phyloP scores from a whole-genome alignment of 2,797 vertebrate genomes.

The Trichosurus vulpecula region DNA sequence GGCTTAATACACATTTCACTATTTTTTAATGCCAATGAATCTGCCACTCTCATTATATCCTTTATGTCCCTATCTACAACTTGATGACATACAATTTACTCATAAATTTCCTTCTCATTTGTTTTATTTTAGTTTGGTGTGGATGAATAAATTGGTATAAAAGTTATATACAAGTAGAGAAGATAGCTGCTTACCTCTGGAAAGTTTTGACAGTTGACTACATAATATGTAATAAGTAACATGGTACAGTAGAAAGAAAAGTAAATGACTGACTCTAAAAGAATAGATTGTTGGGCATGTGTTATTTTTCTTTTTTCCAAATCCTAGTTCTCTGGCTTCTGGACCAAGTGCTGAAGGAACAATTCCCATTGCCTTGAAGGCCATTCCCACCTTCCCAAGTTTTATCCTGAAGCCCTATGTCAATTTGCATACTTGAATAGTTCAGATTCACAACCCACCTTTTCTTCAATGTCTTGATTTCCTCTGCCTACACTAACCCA shows the following conservation, averaged over 20 bases:
- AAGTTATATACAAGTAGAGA: background rate
- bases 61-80: background rate
- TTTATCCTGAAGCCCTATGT: background rate
- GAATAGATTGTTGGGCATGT: background rate
- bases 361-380: background rate
- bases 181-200: background rate
- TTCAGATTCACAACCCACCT: background rate
- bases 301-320: background rate
- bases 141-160: background rate
- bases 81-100: background rate
- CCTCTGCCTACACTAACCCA: background rate
- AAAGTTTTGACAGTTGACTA: background rate
- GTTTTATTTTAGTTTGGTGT: background rate
- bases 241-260: background rate
- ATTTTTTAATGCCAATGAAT: background rate
- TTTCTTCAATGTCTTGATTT: background rate
- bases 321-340: background rate
- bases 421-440: background rate
- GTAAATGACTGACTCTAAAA: background rate
- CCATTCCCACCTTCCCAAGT: background rate
- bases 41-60: background rate
- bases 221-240: background rate
- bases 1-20: background rate
- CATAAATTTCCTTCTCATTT: background rate
- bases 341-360: background rate